Conservation (phyloP, 2,888 invertebrate genomes). For the Sesamia inferens region DNA sequence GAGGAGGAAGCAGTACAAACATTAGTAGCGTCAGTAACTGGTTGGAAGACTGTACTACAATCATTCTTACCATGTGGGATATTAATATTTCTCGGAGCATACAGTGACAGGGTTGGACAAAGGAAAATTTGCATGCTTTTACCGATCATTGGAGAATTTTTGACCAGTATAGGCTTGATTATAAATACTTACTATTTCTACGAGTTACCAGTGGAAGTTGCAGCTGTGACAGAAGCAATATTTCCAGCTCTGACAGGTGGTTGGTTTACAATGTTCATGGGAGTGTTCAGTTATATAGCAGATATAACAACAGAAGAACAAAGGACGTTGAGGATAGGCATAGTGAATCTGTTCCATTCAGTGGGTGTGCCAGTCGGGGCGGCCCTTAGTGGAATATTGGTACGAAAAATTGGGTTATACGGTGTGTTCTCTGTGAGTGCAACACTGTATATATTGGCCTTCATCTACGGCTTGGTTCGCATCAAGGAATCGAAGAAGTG, state of each 20-base stretch:
- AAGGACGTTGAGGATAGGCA: conserved; percentile 95
- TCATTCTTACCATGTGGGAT: conserved; percentile 94
- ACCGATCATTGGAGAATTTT: conserved; percentile 94
- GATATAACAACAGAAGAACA: conserved; percentile 96
- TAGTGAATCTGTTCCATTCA: conserved; percentile 96
- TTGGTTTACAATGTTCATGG: conserved; percentile 97
- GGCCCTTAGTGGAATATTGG: conserved; percentile 95
- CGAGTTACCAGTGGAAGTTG: conserved; percentile 94
- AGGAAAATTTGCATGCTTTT: conserved; percentile 95
- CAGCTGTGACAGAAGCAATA: conserved; percentile 94
- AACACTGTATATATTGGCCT: conserved; percentile 92
- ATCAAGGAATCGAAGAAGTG: conserved; percentile 92
- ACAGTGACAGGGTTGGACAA: conserved; percentile 92
- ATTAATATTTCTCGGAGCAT: conserved; percentile 95
- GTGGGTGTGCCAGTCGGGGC: conserved; percentile 97
- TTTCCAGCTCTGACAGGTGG: conserved; percentile 95
- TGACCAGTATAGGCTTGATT: conserved; percentile 94
- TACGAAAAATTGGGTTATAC: conserved; percentile 94
- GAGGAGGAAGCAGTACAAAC: conserved; percentile 93
- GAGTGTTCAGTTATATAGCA: conserved; percentile 96
- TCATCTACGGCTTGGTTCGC: conserved; percentile 93
- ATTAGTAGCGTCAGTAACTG: conserved; percentile 94
- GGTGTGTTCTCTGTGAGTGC: conserved; percentile 95
- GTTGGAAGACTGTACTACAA: conserved; percentile 96
- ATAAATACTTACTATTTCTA: conserved; percentile 95